A percentile compares a stretch with the other conserved stretches of the same genome.
Conservation (phyloP, 2,113 vertebrate species). For the Eublepharis macularius region DNA sequence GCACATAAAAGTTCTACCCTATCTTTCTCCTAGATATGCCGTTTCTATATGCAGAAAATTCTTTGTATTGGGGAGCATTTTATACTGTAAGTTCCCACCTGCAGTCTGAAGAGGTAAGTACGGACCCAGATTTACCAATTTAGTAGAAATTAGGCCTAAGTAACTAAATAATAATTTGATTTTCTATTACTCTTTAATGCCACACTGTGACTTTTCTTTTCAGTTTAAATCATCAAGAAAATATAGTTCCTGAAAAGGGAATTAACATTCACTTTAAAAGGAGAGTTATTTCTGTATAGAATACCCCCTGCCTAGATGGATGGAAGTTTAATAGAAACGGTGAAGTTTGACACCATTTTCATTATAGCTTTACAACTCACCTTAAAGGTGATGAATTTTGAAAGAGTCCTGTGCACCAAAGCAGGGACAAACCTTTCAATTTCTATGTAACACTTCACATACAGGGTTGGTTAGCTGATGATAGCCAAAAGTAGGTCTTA, state of each 20-base stretch:
- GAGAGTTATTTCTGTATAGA: neutral
- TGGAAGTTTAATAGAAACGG: conserved; percentile 8
- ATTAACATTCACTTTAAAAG: neutral
- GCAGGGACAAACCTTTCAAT: conserved; percentile 13
- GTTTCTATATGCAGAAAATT: neutral
- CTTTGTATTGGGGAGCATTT: neutral
- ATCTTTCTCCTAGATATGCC: neutral
- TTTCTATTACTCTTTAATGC: neutral
- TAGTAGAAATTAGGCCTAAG: neutral
- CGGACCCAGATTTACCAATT: neutral
- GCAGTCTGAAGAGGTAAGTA: neutral
- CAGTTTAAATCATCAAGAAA: conserved; percentile 8
- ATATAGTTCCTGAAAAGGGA: conserved; percentile 25
- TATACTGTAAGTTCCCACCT: too few relatives aligned
- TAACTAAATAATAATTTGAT: neutral
- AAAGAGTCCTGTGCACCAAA: conserved; percentile 7
- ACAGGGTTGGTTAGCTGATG: neutral
- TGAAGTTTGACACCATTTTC: neutral
- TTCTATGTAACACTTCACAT: neutral
- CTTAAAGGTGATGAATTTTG: neutral
- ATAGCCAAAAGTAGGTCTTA: neutral
- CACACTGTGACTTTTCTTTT: conserved; percentile 7
- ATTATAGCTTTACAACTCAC: neutral
- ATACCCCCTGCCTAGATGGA: neutral
- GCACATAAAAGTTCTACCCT: neutral